These are phyloP conservation scores for Rhopalosiphum padi DNA, from an alignment of 1,140 invertebrate species.

Conservation along the genomic window DNA sequence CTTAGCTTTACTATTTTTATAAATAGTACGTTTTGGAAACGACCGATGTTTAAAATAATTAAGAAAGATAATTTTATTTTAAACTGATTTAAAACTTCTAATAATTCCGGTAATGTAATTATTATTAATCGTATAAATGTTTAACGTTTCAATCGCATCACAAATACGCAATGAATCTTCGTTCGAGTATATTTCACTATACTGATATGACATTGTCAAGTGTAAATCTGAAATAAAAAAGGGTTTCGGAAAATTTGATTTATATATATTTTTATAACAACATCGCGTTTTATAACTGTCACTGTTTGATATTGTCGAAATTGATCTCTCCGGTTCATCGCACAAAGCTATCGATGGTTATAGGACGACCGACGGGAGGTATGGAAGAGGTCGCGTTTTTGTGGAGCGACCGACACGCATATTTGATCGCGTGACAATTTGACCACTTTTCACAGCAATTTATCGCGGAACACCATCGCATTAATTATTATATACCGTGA, in stretches of 20 bases:
- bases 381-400: not conserved
- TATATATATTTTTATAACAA: not conserved
- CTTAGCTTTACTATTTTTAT: no score
- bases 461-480: not conserved
- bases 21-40: not conserved
- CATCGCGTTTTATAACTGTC: not conserved
- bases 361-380: not conserved
- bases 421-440: slow-evolving; percentile 13
- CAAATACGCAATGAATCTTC: not conserved
- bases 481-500: not conserved
- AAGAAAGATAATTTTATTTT: not conserved
- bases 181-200: not conserved
- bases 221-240: not conserved
- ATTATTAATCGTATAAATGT: not conserved
- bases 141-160: not conserved
- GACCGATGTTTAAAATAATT: not conserved
- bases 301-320: not conserved
- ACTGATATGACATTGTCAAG: not conserved
- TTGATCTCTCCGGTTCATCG: not conserved
- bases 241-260: not conserved
- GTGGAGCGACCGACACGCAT: not conserved
- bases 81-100: not conserved
- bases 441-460: not conserved
- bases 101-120: not conserved
- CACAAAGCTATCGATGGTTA: not conserved